Percentiles rank a stretch among this genome's conserved stretches.
Evolutionary conservation across 2,113 vertebrate genomes (phyloP).

Genomic region (Oxyura jamaicensis): DNA sequence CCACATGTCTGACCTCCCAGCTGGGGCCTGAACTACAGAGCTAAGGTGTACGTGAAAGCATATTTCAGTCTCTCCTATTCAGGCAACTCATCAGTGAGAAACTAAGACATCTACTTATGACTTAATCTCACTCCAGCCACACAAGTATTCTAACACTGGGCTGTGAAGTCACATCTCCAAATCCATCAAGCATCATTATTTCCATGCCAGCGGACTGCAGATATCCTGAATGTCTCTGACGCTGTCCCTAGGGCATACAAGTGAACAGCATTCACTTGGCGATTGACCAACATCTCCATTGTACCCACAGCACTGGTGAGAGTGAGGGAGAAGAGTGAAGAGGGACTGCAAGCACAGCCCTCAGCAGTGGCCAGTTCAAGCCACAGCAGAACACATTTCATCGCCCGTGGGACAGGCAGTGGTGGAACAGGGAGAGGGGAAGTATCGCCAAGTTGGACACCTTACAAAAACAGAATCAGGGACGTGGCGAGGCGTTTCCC

Average conservation of each 20-base stretch:
- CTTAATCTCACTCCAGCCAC: neutral
- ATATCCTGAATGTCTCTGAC: neutral
- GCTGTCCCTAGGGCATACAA: neutral
- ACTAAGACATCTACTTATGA: neutral
- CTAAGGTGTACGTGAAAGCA: neutral
- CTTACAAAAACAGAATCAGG: neutral
- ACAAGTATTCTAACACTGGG: neutral
- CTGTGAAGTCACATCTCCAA: neutral
- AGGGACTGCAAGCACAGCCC: neutral
- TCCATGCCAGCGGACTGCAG: neutral
- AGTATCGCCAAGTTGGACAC: neutral
- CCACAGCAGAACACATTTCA: neutral
- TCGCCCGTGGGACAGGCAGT: accelerated
- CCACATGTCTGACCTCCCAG: neutral
- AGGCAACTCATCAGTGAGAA: neutral
- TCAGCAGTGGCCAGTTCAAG: neutral
- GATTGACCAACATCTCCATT: neutral
- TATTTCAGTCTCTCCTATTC: neutral
- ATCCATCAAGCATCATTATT: neutral
- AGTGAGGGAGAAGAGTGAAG: neutral
- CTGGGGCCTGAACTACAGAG: neutral
- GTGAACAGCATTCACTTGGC: neutral
- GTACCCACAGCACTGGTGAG: neutral
- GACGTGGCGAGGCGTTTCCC: neutral
- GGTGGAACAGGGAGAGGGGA: neutral